These are phyloP conservation scores for Grammomys dolichurus DNA, from an alignment of 2,113 vertebrate species.

Conservation along the genomic window DNA sequence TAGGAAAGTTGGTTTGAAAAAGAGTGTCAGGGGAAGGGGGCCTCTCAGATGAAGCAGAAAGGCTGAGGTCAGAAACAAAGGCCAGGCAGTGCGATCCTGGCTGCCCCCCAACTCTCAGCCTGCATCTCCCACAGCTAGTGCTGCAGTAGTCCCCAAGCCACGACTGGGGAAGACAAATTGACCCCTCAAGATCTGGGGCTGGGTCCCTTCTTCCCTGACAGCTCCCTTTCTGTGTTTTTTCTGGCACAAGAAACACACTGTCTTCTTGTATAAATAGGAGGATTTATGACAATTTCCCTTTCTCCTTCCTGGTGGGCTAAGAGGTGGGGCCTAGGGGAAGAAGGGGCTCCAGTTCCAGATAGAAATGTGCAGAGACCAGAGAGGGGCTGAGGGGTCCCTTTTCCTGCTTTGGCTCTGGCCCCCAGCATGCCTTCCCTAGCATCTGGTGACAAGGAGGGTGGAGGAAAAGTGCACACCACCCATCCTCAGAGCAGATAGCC, in stretches of 20 bases:
- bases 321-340: slow-evolving; percentile 30
- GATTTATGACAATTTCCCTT: slow-evolving; percentile 82
- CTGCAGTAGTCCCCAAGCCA: slow-evolving; percentile 55
- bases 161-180: slow-evolving; percentile 67
- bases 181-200: slow-evolving; percentile 71
- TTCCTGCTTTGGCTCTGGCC: slow-evolving; percentile 6
- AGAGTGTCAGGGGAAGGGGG: not conserved
- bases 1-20: slow-evolving; percentile 42
- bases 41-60: slow-evolving; percentile 18
- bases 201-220: slow-evolving; percentile 83
- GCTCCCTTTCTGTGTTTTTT: slow-evolving; percentile 79
- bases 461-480: not conserved
- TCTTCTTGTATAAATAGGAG: slow-evolving; percentile 84
- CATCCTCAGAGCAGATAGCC: not conserved
- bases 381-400: not conserved
- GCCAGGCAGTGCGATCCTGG: slow-evolving; percentile 19
- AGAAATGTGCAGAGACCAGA: slow-evolving; percentile 30
- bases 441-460: not conserved
- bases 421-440: not conserved
- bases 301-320: slow-evolving; percentile 74
- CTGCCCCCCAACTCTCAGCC: slow-evolving; percentile 57
- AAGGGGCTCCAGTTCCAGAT: slow-evolving; percentile 33
- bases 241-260: slow-evolving; percentile 81
- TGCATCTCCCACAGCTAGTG: slow-evolving; percentile 1
- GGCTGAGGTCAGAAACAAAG: slow-evolving; percentile 55